Base-by-base conservation (phyloP, 2,113 vertebrate species). In the Mobula birostris region DNA sequence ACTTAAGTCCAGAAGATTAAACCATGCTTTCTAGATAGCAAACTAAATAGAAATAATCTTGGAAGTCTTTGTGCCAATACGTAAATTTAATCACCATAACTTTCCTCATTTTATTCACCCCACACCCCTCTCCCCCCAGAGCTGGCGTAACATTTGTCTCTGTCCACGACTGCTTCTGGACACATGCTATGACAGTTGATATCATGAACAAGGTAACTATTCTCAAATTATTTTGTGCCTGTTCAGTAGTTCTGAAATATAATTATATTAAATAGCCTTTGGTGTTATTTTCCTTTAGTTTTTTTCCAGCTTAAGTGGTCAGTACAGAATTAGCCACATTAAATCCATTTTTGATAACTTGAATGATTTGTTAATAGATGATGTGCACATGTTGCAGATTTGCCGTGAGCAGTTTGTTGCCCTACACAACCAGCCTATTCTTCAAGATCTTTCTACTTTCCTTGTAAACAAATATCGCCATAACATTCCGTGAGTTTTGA, bases 101-200 rank as follows among this genome's bases (percentile, higher is more conserved):
- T 61, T 87, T 74, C 7, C 83, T 91, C 80, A 72, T 94, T 94
- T 19, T 95, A 48, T 48, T 48, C 36, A 36, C 36, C 36, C 36
- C 36, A 36, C 36, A 36, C 36, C 36, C 36, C 36, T 1, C 36
- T 36, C 36, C 36, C 48, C 48, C 63, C 96, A 99, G 99, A 63
- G 97, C 95, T 3, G 98, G 98, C 14, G 95, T 99, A 94, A 99
- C 98, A 3, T 99, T 99, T 0, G 98, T 98, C 95, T 99, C 99
- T 0, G 98, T 99, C 76, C 99, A 99, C 0, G 99, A 99, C 95
- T 99, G 99, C 95, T 99, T 98, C 95, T 99, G 99, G 99, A 99
- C 98, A 0, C 99, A 99, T 0, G 98, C 99, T 0, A 94, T 97
- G 17, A 98, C 98, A 0, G 97, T 99, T 92, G 97, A 98, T 24